Evolutionary conservation across 2,113 vertebrate species (phyloP).

Genomic region (Terrapene triunguis): DNA sequence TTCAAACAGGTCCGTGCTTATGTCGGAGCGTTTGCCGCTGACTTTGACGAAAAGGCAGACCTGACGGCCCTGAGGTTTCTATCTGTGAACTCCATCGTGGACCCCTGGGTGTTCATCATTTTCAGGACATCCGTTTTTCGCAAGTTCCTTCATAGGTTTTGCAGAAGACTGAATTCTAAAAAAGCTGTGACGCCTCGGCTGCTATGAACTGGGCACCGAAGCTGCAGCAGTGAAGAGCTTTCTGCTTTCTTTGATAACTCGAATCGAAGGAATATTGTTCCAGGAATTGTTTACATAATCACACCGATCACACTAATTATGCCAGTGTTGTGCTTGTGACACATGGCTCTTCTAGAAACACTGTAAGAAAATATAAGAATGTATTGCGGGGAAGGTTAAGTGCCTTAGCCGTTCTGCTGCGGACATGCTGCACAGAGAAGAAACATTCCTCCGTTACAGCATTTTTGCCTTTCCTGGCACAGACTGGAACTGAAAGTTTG

Average conservation of each 20-base stretch:
- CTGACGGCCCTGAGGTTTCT: constrained; percentile 82
- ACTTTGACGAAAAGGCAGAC: constrained; percentile 68
- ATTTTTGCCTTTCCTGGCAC: background rate
- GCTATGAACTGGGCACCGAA: background rate
- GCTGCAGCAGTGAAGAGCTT: background rate
- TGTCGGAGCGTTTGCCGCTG: constrained; percentile 66
- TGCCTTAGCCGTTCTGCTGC: background rate
- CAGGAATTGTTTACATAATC: background rate
- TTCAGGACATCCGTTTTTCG: constrained; percentile 84
- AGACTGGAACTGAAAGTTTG: background rate
- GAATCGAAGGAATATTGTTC: background rate
- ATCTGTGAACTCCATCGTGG: constrained; percentile 84
- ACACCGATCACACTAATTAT: background rate
- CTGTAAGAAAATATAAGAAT: background rate
- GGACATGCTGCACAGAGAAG: background rate
- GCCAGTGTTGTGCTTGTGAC: background rate
- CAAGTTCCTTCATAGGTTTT: constrained; percentile 70
- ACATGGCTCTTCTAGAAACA: background rate
- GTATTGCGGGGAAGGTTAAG: background rate
- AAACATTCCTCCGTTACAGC: background rate
- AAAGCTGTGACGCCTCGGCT: background rate
- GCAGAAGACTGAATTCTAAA: constrained; percentile 35
- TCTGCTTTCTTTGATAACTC: too few species aligned
- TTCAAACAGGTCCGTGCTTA: constrained; percentile 80
- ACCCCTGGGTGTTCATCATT: constrained; percentile 89